Base-by-base conservation (phyloP, 2,888 invertebrate species). In the Chaetogeoica ovagalla region DNA sequence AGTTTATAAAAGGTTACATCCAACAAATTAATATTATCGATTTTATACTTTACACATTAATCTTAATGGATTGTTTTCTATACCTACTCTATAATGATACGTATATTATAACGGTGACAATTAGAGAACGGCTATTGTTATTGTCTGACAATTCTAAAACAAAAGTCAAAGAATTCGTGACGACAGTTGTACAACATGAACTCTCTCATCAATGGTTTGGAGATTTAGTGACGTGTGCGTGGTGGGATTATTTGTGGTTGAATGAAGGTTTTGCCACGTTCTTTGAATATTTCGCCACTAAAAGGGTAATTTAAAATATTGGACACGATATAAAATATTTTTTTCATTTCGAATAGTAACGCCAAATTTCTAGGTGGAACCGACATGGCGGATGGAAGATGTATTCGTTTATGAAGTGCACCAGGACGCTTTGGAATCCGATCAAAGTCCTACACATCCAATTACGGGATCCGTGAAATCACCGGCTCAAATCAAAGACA, bases 161-260 rank as follows among this genome's bases (percentile, higher is more conserved):
- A 0, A 79, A 72, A 30, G 77, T 72, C 2, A 74, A 69, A 68
- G 81, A 95, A 85, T 92, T 91, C 87, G 93, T 96, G 84, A 95
- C 96, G 0, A 87, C 95, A 19, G 94, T 95, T 0, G 92, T 94
- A 30, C 92, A 92, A 0, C 97, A 98, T 86, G 98, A 98, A 86
- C 88, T 98, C 70, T 96, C 96, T 2, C 97, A 98, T 87, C 96
- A 97, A 86, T 98, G 98, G 98, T 98, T 98, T 87, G 98, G 98
- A 9, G 97, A 98, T 86, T 89, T 97, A 63, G 97, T 97, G 1
- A 97, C 97, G 37, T 81, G 81, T 15, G 52, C 59, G n/a, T 82
- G 81, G 81, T 83, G 83, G 83, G 70, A 73, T 70, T 81, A 81
- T 59, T 13, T 72, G 9, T 83, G 83, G 83, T 48, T 83, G 11